A percentile compares a stretch with the other conserved stretches of the same genome.
These are phyloP conservation scores for Apodemus sylvaticus DNA, from an alignment of 2,113 vertebrate genomes.

Conservation along the genomic window DNA sequence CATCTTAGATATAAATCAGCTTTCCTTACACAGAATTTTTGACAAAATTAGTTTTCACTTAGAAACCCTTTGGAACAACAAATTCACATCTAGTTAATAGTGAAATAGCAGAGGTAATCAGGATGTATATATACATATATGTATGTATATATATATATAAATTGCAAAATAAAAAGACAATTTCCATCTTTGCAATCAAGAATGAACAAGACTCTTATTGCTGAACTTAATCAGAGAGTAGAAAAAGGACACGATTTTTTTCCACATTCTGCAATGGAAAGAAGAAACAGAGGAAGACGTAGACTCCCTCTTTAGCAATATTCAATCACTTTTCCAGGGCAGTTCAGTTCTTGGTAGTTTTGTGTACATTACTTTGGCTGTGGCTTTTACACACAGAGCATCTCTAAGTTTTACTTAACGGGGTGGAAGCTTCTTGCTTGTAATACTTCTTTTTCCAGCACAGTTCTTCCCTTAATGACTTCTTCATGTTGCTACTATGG, in stretches of 20 bases:
- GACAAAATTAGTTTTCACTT: constrained; percentile 67
- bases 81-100: constrained; percentile 22
- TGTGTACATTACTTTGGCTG: not conserved
- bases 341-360: not conserved
- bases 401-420: not conserved
- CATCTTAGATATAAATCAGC: constrained; percentile 47
- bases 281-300: not conserved
- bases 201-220: not conserved
- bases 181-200: constrained; percentile 29
- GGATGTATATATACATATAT: no score
- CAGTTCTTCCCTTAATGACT: constrained; percentile 25
- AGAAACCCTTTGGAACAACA: constrained; percentile 42
- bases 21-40: constrained; percentile 36
- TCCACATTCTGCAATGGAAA: constrained; percentile 2
- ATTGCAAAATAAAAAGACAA: constrained; percentile 18
- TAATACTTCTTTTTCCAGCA: not conserved
- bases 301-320: no score
- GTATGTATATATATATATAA: no score
- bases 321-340: not conserved
- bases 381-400: not conserved
- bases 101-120: not conserved
- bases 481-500: not conserved
- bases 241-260: not conserved
- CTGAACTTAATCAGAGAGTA: not conserved
- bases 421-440: not conserved